These are phyloP conservation scores for Cataglyphis livida DNA, from an alignment of 2,888 invertebrate species.

Conservation along the genomic window DNA sequence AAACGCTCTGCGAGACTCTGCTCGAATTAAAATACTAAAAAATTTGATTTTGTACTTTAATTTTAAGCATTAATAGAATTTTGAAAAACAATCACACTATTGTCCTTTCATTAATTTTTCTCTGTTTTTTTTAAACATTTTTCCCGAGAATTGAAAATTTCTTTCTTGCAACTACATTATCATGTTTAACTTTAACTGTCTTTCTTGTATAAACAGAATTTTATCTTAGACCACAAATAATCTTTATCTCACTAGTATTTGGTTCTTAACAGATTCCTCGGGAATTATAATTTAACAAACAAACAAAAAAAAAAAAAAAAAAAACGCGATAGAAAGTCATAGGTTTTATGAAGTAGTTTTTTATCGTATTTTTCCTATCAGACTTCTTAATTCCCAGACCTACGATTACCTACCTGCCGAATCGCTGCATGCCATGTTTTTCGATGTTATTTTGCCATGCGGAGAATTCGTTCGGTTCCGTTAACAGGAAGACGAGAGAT, in stretches of 20 bases:
- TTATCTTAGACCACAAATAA: neutral
- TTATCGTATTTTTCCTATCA: conserved; percentile 43
- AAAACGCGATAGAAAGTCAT: conserved; percentile 7
- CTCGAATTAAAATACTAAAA: neutral
- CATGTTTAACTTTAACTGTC: neutral
- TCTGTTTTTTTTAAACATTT: neutral
- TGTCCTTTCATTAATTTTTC: neutral
- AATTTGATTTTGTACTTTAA: neutral
- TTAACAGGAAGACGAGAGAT: conserved; percentile 58
- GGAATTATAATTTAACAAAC: conserved; percentile 13
- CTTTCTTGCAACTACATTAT: neutral
- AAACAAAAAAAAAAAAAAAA: neutral
- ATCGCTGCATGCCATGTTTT: neutral
- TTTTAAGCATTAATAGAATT: neutral
- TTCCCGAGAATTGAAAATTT: neutral
- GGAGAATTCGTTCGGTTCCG: conserved; percentile 39
- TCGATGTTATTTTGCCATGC: conserved; percentile 45
- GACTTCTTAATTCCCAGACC: conserved; percentile 28
- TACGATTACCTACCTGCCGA: conserved; percentile 24
- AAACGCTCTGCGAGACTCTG: conserved; percentile 10
- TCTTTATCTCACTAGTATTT: neutral
- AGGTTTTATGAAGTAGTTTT: conserved; percentile 10
- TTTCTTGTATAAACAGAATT: neutral
- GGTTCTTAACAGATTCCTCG: conserved; percentile 31
- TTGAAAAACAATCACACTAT: neutral